Percentiles rank a stretch among this genome's conserved stretches.
Conservation (phyloP, 2,888 invertebrate species). For the Chydorus sphaericus region DNA sequence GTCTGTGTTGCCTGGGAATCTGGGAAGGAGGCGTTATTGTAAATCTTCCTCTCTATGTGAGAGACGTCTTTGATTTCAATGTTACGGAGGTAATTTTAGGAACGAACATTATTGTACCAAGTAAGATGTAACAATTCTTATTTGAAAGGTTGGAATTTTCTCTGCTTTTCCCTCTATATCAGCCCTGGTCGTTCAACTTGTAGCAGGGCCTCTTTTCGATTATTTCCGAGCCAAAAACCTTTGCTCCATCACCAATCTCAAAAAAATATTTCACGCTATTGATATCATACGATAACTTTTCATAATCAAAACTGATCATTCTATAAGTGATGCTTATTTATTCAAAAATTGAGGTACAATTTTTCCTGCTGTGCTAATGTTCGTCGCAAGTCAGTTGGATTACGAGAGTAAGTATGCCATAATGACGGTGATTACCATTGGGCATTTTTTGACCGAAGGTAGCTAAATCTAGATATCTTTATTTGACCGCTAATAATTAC, state of each 20-base stretch:
- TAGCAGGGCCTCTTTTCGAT: slow-evolving; percentile 24
- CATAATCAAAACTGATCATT: not conserved
- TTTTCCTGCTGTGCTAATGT: not conserved
- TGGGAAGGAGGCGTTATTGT: slow-evolving; percentile 18
- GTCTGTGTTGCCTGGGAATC: too few species aligned
- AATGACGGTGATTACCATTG: not conserved
- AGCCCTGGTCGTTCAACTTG: slow-evolving; percentile 23
- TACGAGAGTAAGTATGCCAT: not conserved
- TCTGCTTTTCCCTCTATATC: slow-evolving; percentile 26
- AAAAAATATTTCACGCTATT: too few species aligned
- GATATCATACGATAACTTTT: too few species aligned
- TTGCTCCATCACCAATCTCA: not conserved
- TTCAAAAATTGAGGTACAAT: not conserved
- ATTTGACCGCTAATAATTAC: too few species aligned
- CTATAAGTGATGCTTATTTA: too few species aligned
- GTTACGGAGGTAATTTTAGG: slow-evolving; percentile 27
- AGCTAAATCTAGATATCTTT: too few species aligned
- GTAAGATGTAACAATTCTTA: too few species aligned
- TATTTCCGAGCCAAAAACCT: slow-evolving; percentile 17
- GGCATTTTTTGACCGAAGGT: not conserved
- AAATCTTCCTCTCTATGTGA: slow-evolving; percentile 31
- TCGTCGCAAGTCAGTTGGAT: not conserved
- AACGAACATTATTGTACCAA: slow-evolving; percentile 9
- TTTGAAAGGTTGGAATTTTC: slow-evolving; percentile 27
- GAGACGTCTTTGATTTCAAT: slow-evolving; percentile 31